Evolutionary conservation across 2,113 vertebrate species (phyloP).

Genomic region (Hyla sarda): DNA sequence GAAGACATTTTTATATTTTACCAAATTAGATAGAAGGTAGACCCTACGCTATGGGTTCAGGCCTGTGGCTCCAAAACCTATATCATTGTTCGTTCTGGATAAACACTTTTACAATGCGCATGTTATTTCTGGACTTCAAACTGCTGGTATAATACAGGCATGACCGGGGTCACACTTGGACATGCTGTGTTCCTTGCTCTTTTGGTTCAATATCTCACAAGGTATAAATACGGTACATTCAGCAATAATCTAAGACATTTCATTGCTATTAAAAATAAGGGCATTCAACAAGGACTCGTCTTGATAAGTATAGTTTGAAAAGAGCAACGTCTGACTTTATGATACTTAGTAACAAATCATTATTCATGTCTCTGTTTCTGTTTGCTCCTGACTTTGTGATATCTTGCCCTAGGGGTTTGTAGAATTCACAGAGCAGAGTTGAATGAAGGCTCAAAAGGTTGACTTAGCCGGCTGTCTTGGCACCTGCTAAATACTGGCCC

Average conservation of each 20-base stretch:
- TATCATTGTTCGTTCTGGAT: too few relatives aligned
- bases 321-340: background rate
- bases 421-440: background rate
- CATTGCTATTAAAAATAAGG: background rate
- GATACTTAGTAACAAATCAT: constrained; percentile 41
- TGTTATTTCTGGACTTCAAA: too few relatives aligned
- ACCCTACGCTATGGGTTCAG: too few relatives aligned
- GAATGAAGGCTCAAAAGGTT: constrained; percentile 31
- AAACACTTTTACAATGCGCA: too few relatives aligned
- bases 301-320: background rate
- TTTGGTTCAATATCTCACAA: too few relatives aligned
- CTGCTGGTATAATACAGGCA: too few relatives aligned
- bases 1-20: too few relatives aligned
- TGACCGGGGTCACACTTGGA: too few relatives aligned
- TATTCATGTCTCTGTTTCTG: constrained; percentile 29
- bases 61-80: too few relatives aligned
- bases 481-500: constrained; percentile 48
- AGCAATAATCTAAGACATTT: background rate
- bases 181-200: too few relatives aligned
- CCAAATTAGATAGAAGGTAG: too few relatives aligned
- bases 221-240: too few relatives aligned
- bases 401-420: constrained; percentile 17
- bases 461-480: constrained; percentile 2
- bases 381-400: constrained; percentile 32
- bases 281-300: background rate